phyloP scores from a whole-genome alignment of 2,888 invertebrate genomes.

The Dinocampus coccinellae region DNA sequence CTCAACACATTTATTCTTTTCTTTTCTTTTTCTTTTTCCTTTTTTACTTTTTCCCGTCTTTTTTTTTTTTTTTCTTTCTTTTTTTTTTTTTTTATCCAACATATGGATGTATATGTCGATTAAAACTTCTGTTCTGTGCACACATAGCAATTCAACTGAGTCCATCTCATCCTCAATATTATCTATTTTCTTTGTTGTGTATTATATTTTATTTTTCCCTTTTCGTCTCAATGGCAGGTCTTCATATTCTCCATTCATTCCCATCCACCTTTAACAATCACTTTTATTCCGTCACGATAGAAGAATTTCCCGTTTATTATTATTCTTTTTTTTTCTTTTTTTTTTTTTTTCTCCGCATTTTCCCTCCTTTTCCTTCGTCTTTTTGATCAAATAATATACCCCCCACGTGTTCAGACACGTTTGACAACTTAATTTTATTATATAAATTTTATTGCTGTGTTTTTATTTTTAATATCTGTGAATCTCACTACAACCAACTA shows the following conservation, averaged over 20 bases:
- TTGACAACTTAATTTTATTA: constrained; percentile 13
- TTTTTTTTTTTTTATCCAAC: too few relatives aligned
- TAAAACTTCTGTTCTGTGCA: constrained; percentile 18
- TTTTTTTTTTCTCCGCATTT: not conserved
- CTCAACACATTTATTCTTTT: not conserved
- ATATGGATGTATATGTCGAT: constrained; percentile 18
- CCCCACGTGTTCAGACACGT: constrained; percentile 5
- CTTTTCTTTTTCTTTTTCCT: too few relatives aligned
- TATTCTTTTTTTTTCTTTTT: constrained; percentile 5
- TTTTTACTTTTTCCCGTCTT: too few relatives aligned
- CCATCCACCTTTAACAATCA: too few relatives aligned
- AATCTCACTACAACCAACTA: not conserved
- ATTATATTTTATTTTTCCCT: not conserved
- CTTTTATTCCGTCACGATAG: constrained; percentile 25
- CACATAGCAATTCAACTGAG: constrained; percentile 1
- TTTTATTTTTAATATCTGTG: not conserved
- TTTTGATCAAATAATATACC: constrained; percentile 23
- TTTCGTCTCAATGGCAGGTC: constrained; percentile 19
- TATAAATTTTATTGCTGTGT: not conserved
- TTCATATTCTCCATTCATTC: not conserved
- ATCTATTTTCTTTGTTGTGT: not conserved
- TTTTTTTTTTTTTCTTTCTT: too few relatives aligned
- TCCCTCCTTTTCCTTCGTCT: not conserved
- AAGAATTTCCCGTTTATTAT: constrained; percentile 27
- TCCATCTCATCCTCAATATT: not conserved